Conservation (phyloP, 2,888 invertebrate species). For the Acrocyrtus sp. region DNA sequence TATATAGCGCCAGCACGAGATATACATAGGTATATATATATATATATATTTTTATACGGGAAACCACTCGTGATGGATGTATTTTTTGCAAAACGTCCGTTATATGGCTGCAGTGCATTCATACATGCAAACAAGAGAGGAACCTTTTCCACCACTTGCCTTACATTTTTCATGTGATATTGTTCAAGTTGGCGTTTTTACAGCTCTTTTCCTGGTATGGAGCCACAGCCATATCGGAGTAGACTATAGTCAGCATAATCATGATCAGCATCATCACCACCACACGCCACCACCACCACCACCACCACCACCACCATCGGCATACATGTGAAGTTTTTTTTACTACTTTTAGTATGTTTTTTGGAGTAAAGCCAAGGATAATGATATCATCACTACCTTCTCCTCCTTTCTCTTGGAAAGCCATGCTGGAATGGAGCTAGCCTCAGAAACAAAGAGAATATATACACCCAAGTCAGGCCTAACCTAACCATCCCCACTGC, state of each 20-base stretch:
- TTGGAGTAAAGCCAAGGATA: conserved; percentile 53
- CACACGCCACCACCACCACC: neutral
- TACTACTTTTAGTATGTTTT: conserved; percentile 13
- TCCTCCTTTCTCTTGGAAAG: too few species aligned
- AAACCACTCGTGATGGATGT: conserved; percentile 12
- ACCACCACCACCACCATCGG: conserved; percentile 8
- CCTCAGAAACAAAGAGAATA: too few species aligned
- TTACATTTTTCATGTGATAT: neutral
- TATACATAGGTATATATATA: too few species aligned
- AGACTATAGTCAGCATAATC: too few species aligned
- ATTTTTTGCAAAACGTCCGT: too few species aligned
- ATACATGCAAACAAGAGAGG: neutral
- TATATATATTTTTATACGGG: too few species aligned
- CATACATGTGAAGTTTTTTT: conserved; percentile 14
- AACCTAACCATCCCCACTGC: too few species aligned
- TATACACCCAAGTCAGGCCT: too few species aligned
- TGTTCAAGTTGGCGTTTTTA: conserved; percentile 46
- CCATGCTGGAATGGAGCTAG: too few species aligned
- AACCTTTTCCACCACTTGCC: neutral
- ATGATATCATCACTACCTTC: conserved; percentile 48
- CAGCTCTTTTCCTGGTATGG: conserved; percentile 24
- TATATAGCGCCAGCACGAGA: too few species aligned
- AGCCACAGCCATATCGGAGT: conserved; percentile 5
- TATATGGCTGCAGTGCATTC: too few species aligned
- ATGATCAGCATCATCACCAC: too few species aligned